Base-by-base conservation (phyloP, 2,888 invertebrate species). In the Myopa tessellatipennis region DNA sequence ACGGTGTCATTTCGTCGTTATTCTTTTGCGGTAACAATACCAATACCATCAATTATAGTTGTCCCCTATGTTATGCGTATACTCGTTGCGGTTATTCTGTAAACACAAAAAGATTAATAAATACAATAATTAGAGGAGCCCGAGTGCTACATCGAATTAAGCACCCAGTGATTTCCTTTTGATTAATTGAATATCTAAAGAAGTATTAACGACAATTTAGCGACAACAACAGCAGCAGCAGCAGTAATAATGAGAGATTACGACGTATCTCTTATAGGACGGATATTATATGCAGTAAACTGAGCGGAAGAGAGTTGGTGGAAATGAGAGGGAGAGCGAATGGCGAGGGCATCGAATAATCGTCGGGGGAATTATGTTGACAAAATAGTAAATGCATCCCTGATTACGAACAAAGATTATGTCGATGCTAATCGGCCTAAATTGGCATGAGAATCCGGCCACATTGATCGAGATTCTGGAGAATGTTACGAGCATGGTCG, bases 181-280 rank as follows among this genome's bases (percentile, higher is more conserved):
- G 77, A 77, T 77, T 77, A 77, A 77, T 77, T 77, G 71, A 71
- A 70, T 72, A 61, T 68, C 67, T 65, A 58, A 72, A 71, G 77
- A 65, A 67, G 77, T 58, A 77, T 77, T 77, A 77, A 77, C 71
- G 26, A 67, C 40, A 77, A 72, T 65, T 77, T 71, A 67, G 52
- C 14, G 26, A 6, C n/a, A 69, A 12, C 36, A 52, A 69, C 52
- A 67, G 52, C 14, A 65, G 14, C 45, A 69, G 10, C 34, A 52
- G 45, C 52, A 70, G 52, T 50, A 75, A 68, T 26, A 58, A 77
- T 45, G 72, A 38, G 67, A 63, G 75, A 69, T 65, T 74, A 61
- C 14, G 38, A 8, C 36, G 58, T 36, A 72, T 72, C 58, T 38
- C 40, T 67, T 63, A 26, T 34, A 50, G 26, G n/a, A 40, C 67